Conservation (phyloP, 2,797 vertebrate genomes). For the Hemitrygon akajei region DNA sequence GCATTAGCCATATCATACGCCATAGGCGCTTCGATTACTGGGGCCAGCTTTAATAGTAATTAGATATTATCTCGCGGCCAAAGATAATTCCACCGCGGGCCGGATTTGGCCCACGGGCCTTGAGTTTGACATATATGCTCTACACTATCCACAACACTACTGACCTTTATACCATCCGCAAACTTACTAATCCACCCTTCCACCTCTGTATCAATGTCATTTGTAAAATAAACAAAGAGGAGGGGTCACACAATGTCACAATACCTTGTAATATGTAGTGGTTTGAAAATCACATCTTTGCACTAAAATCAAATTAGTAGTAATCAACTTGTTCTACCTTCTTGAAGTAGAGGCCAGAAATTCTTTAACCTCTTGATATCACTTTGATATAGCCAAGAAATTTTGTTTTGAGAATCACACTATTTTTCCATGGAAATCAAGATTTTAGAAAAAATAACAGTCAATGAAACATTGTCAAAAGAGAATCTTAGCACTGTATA, state of each 20-base stretch:
- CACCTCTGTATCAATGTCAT: no score
- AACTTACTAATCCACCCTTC: no score
- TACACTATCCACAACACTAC: no score
- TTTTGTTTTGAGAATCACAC: slow-evolving; percentile 36
- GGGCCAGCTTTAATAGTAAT: no score
- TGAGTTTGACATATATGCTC: no score
- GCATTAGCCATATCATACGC: no score
- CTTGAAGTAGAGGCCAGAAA: slow-evolving; percentile 38
- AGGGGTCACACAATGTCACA: background rate
- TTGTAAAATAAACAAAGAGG: no score
- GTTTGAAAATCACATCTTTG: slow-evolving; percentile 37
- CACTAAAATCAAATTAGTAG: slow-evolving; percentile 30
- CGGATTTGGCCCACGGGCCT: no score
- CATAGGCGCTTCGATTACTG: no score
- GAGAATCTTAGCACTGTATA: slow-evolving; percentile 39
- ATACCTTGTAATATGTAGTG: slow-evolving; percentile 39
- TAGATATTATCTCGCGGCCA: no score
- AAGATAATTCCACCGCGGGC: no score
- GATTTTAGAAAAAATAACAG: slow-evolving; percentile 39
- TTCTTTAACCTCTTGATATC: slow-evolving; percentile 34
- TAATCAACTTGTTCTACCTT: slow-evolving; percentile 30
- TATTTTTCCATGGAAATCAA: slow-evolving; percentile 39
- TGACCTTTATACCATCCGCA: no score
- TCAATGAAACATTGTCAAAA: slow-evolving; percentile 40
- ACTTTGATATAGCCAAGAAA: slow-evolving; percentile 37